Conservation (phyloP, 1,140 invertebrate species). For the Cepaea nemoralis region DNA sequence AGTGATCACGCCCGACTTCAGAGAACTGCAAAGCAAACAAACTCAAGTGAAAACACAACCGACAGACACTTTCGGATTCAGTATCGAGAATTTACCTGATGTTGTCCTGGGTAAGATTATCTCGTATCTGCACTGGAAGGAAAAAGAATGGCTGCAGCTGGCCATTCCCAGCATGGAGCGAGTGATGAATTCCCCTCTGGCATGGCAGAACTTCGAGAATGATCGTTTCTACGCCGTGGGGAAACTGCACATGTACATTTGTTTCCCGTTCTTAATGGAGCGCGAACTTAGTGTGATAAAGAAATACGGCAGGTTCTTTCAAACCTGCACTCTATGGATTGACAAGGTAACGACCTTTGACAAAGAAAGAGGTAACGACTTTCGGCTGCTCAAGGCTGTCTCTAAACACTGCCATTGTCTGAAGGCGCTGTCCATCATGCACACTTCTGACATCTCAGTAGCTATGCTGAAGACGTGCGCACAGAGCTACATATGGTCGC, state of each 20-base stretch:
- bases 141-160: conserved; percentile 13
- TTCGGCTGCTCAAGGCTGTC: background rate
- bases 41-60: background rate
- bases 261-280: background rate
- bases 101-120: conserved; percentile 29
- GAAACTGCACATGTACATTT: conserved; percentile 21
- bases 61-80: background rate
- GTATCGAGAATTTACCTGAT: conserved; percentile 7
- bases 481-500: background rate
- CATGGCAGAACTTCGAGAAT: conserved; percentile 27
- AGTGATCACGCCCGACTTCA: background rate
- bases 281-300: conserved; percentile 9
- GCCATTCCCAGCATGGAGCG: background rate
- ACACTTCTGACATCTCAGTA: conserved; percentile 25
- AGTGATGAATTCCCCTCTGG: conserved; percentile 28
- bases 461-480: background rate
- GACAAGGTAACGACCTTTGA: background rate
- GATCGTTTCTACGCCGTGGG: conserved; percentile 20
- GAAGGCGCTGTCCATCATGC: conserved; percentile 7
- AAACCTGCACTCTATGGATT: conserved; percentile 25
- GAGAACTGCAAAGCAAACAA: background rate
- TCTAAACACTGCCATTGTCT: conserved; percentile 10
- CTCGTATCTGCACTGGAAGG: conserved; percentile 24
- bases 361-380: conserved; percentile 5
- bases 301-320: conserved; percentile 20